phyloP scores from a whole-genome alignment of 2,113 vertebrate genomes.

The Balaeniceps rex region DNA sequence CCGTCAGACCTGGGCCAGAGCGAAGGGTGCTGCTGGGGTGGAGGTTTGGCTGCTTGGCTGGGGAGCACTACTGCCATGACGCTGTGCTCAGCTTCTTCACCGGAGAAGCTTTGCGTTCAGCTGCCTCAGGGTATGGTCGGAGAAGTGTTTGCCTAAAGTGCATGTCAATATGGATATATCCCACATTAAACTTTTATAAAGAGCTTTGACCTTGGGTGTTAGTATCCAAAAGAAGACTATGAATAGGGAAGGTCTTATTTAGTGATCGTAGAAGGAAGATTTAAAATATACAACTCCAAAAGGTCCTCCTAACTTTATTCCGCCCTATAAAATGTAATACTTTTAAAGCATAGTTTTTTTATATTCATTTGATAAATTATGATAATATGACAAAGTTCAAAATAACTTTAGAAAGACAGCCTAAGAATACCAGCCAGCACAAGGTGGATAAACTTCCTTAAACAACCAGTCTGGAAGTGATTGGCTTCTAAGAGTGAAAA shows the following conservation, averaged over 20 bases:
- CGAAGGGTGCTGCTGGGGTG: accelerated
- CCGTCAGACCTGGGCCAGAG: neutral
- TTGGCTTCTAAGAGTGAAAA: neutral
- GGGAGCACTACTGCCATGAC: accelerated
- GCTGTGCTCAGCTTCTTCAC: neutral
- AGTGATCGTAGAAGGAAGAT: neutral
- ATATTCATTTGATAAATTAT: neutral
- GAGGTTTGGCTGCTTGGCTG: neutral
- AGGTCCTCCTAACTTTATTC: neutral
- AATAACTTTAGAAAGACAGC: neutral
- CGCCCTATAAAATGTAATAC: neutral
- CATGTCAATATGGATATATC: neutral
- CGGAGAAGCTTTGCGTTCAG: neutral
- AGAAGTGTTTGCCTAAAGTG: neutral
- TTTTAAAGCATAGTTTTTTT: neutral
- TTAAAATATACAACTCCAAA: neutral
- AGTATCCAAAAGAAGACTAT: neutral
- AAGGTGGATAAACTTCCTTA: neutral
- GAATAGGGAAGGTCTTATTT: neutral
- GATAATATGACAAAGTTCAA: neutral
- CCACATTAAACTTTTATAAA: neutral
- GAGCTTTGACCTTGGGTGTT: neutral
- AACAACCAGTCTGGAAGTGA: neutral
- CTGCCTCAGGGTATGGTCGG: neutral
- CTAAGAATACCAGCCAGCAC: neutral